Base-by-base conservation (phyloP, 2,888 invertebrate genomes). In the Drosophila yooni region DNA sequence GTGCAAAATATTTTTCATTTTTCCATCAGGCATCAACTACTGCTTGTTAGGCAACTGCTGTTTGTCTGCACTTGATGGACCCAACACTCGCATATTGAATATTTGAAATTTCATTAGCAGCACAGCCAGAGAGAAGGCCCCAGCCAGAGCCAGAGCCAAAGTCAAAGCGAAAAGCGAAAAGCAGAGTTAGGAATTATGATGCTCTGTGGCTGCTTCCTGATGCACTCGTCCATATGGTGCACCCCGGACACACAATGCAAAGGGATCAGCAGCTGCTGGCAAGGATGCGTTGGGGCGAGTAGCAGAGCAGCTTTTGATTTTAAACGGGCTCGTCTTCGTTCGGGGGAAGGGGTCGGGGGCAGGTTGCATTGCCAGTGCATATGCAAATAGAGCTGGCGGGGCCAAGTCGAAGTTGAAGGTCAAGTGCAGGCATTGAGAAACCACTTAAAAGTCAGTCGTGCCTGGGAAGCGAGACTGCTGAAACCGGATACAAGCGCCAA, bases 361-460 rank as follows among this genome's bases (percentile, higher is more conserved):
- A n/a, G 56, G 56, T 18, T 69, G 64, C 68, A 74, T 51, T 48
- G 57, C 70, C 56, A 63, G 73, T 79, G 85, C 70, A 74, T 75
- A 74, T 70, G 70, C 70, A 54, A 54, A 54, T 34, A 10, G 38
- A 60, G 38, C 8, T n/a, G 53, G n/a, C 68, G 64, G 57, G 46
- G 51, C 50, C 43, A 57, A 73, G 82, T 70, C 72, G 74, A 88
- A 83, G 83, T 89, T 84, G 81, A 89, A 87, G 89, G 86, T 84
- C 84, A 87, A 70, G 68, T 54, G 48, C 67, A 79, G 70, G 83
- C 80, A 61, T 2, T 15, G 66, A 58, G 78, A 83, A 86, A 76
- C 73, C 84, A 85, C 89, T 86, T 88, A 83, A 74, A 76, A 82
- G 79, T 83, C 71, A 76, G 76, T 76, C 74, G 75, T 60, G 15